Evolutionary conservation across 1,140 invertebrate genomes (phyloP).

Genomic region (Armadillidium nasatum): DNA sequence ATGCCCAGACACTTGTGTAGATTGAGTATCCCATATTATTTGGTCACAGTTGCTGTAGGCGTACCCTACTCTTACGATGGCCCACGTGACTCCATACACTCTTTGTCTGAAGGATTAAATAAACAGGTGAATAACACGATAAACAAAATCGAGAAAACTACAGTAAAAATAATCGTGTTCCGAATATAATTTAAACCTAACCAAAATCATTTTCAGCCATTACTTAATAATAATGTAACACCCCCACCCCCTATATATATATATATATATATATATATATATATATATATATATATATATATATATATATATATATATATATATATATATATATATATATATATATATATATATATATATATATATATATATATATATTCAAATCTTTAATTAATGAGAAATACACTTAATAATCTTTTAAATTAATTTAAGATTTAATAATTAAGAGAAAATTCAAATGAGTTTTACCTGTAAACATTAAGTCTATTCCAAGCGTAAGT

Average conservation of each 20-base stretch:
- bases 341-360: constrained; percentile 23
- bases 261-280: constrained; percentile 13
- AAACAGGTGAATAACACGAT: background rate
- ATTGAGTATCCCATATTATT: constrained; percentile 92
- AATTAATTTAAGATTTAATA: no score
- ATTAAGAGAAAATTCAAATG: no score
- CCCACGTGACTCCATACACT: constrained; percentile 85
- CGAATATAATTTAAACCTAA: no score
- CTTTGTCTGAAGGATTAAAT: constrained; percentile 61
- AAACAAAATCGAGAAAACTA: no score
- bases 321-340: constrained; percentile 28
- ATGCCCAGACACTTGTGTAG: constrained; percentile 87
- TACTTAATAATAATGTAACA: no score
- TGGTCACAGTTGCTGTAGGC: constrained; percentile 89
- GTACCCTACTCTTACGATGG: constrained; percentile 91
- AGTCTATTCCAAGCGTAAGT: constrained; percentile 93
- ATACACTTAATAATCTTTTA: no score
- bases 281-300: constrained; percentile 10
- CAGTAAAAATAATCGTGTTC: no score
- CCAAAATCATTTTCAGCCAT: no score
- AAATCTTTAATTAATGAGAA: no score
- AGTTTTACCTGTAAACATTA: constrained; percentile 83
- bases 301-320: constrained; percentile 14
- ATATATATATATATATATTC: background rate
- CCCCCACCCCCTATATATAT: no score